Conservation (phyloP, 2,113 vertebrate genomes). For the Oncorhynchus clarkii region DNA sequence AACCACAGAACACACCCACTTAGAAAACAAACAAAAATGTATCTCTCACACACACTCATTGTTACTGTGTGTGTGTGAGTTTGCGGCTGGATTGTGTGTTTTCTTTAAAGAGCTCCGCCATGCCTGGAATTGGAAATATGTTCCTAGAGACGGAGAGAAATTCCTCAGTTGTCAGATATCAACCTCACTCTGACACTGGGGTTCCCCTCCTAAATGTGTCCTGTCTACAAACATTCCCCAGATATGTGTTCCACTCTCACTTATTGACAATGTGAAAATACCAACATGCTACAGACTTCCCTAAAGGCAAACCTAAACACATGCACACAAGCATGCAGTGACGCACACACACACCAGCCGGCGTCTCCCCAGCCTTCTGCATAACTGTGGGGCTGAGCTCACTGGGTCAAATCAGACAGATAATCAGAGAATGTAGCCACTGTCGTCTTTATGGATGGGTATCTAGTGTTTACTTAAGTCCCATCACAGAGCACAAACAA, state of each 20-base stretch:
- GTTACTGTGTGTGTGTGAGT: background rate
- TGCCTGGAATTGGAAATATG: slow-evolving; percentile 63
- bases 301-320: background rate
- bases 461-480: slow-evolving; percentile 65
- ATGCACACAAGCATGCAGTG: background rate
- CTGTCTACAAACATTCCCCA: background rate
- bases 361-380: background rate
- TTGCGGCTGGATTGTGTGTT: slow-evolving; percentile 39
- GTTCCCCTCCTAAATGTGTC: slow-evolving; percentile 20
- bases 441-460: slow-evolving; percentile 55
- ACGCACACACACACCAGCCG: background rate
- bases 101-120: slow-evolving; percentile 48
- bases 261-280: too few relatives aligned
- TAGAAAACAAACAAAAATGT: slow-evolving; percentile 28
- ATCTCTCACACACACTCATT: slow-evolving; percentile 8
- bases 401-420: slow-evolving; percentile 56
- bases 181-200: slow-evolving; percentile 35
- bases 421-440: slow-evolving; percentile 66
- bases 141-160: slow-evolving; percentile 61
- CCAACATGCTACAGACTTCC: background rate
- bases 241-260: background rate
- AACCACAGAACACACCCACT: slow-evolving; percentile 25
- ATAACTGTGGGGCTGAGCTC: slow-evolving; percentile 43
- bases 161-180: slow-evolving; percentile 62
- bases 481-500: slow-evolving; percentile 19